Percentiles rank a stretch among this genome's conserved stretches.
Evolutionary conservation across 2,797 vertebrate genomes (phyloP).

Genomic region (Danionella dracula): DNA sequence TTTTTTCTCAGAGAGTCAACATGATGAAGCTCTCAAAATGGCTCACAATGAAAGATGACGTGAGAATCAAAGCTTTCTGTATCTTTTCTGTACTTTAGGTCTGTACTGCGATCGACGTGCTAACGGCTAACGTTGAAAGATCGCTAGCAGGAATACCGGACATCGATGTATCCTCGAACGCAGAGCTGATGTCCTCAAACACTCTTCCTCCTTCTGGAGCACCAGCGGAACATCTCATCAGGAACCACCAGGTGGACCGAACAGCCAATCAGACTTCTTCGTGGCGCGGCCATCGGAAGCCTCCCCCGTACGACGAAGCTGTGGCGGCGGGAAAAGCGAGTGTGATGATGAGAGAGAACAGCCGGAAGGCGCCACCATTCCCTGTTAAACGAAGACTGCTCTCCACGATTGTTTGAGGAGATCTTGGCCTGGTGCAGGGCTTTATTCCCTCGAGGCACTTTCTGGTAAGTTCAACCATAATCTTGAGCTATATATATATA

Average conservation of each 20-base stretch:
- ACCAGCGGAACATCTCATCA: slow-evolving; percentile 25
- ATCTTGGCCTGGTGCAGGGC: slow-evolving; percentile 48
- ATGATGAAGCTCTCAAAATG: too few species aligned
- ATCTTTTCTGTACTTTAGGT: too few species aligned
- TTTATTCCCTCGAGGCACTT: slow-evolving; percentile 56
- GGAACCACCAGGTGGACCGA: neutral
- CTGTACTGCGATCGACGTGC: slow-evolving; percentile 72
- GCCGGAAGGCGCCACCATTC: slow-evolving; percentile 64
- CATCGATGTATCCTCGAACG: neutral
- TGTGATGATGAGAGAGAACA: slow-evolving; percentile 52
- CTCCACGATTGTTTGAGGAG: slow-evolving; percentile 72
- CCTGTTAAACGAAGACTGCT: slow-evolving; percentile 69
- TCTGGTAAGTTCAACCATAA: slow-evolving; percentile 59
- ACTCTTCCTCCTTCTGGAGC: neutral
- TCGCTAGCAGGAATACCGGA: slow-evolving; percentile 52
- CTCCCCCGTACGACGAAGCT: slow-evolving; percentile 68
- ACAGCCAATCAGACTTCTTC: neutral
- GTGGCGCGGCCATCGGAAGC: slow-evolving; percentile 58
- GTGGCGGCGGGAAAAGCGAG: slow-evolving; percentile 45
- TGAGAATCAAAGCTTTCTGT: too few species aligned
- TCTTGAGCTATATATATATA: too few species aligned
- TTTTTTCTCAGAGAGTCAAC: too few species aligned
- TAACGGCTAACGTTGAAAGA: slow-evolving; percentile 66
- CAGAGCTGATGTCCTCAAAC: neutral
- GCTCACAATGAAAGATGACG: too few species aligned